These are phyloP conservation scores for Trididemnum miniatum DNA, from an alignment of 23 tunicate genomes.

Conservation along the genomic window DNA sequence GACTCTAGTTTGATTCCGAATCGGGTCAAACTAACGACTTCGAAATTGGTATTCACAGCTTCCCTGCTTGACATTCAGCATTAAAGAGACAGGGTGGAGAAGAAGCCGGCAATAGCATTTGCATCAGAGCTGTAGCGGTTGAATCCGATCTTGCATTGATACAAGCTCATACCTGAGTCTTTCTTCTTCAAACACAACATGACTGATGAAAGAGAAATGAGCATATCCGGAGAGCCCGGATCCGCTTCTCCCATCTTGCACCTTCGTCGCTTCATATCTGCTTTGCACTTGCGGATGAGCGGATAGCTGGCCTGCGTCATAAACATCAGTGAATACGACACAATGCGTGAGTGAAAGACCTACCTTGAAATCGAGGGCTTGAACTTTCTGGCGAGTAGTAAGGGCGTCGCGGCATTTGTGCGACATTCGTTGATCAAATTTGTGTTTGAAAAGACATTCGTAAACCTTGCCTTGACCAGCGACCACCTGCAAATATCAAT, in stretches of 20 bases:
- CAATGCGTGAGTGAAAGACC: too few relatives aligned
- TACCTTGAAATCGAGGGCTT: conserved; percentile 79
- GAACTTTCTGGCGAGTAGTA: conserved; percentile 71
- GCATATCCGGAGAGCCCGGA: neutral
- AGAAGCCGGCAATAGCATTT: too few relatives aligned
- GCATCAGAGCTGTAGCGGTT: too few relatives aligned
- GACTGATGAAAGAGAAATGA: neutral
- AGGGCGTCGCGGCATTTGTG: conserved; percentile 67
- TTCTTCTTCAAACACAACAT: conserved; percentile 33
- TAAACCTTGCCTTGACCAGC: conserved; percentile 84
- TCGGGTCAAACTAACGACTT: too few relatives aligned
- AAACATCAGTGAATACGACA: too few relatives aligned
- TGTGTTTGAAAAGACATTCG: conserved; percentile 72
- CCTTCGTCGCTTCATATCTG: neutral
- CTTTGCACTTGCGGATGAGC: neutral
- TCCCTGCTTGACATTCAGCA: too few relatives aligned
- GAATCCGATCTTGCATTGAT: too few relatives aligned
- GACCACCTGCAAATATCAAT: conserved; percentile 50
- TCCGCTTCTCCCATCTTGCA: neutral
- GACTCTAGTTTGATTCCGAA: too few relatives aligned
- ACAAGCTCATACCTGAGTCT: too few relatives aligned
- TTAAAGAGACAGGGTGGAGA: too few relatives aligned
- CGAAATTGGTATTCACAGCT: too few relatives aligned
- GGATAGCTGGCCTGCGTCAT: conserved; percentile 1
- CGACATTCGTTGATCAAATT: conserved; percentile 79